Base-by-base conservation (phyloP, 2,888 invertebrate species). In the Orthosia gracilis region DNA sequence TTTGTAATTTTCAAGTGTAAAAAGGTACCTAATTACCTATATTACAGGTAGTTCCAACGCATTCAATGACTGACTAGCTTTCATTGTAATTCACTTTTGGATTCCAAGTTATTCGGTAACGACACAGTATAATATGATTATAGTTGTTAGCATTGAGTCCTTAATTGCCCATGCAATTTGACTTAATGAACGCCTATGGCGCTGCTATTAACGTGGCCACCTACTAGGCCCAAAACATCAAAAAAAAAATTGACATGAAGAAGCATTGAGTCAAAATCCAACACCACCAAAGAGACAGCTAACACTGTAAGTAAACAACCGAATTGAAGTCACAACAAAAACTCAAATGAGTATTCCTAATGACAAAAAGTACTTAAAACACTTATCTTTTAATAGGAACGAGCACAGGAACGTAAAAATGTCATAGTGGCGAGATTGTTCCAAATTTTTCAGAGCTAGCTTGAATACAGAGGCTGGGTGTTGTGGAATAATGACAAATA, bases 401-500 rank as follows among this genome's bases (percentile, higher is more conserved):
- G 62, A 71, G 55, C 65, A 52, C 58, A 73, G 58, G 57, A 5
- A 50, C 84, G 65, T 84, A 80, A 82, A 82, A 84, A 75, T 59
- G 45, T 52, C 26, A 66, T 23, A 71, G 70, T 71, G 47, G 21
- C 23, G 84, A 74, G 80, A 80, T 84, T 82, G 84, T 71, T 71
- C 81, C 81, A 71, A 81, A 57, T 84, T 82, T 79, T 82, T 82
- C 58, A 67, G 65, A 71, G 67, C 76, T 59, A 67, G 66, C 68
- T 65, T 69, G 81, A 74, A 78, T 76, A 83, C 73, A 74, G 73
- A 69, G 72, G 78, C 77, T 70, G 77, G 68, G 83, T 76, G 90
- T 92, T 92, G 89, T 88, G 89, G 91, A 91, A 93, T 95, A 94
- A 95, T 95, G 94, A 94, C 92, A 89, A 93, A 94, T 95, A 94